phyloP scores from a whole-genome alignment of 2,113 vertebrate species.

The Labeo rohita region DNA sequence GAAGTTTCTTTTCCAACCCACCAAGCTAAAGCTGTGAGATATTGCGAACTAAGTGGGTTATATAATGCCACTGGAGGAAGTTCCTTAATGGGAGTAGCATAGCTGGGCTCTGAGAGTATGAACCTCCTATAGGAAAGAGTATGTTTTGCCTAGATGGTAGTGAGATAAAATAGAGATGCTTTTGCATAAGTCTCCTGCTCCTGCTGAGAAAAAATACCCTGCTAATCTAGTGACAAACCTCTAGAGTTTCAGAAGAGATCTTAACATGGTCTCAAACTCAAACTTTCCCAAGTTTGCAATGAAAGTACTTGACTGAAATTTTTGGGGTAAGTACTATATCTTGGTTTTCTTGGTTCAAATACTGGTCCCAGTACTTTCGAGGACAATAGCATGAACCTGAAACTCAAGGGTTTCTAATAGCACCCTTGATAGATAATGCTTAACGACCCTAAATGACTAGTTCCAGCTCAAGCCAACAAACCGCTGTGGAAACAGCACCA shows the following conservation, averaged over 20 bases:
- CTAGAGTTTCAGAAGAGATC: neutral
- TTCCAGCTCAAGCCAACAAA: conserved; percentile 15
- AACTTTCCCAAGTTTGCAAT: neutral
- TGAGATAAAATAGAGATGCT: neutral
- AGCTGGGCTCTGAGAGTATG: neutral
- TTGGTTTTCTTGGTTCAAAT: neutral
- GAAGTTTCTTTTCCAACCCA: neutral
- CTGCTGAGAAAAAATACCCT: neutral
- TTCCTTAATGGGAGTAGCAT: neutral
- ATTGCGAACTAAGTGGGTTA: neutral
- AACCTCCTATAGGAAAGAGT: neutral
- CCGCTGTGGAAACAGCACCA: conserved; percentile 15
- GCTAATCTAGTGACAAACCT: neutral
- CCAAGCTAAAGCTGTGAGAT: neutral
- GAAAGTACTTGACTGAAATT: neutral
- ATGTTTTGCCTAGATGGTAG: conserved; percentile 3
- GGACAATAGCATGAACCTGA: neutral
- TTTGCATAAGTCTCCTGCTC: neutral
- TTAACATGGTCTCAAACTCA: neutral
- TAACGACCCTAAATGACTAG: conserved; percentile 29
- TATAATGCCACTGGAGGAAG: conserved; percentile 13
- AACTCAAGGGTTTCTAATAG: neutral
- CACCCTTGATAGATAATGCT: conserved; percentile 31
- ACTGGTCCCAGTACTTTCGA: neutral
- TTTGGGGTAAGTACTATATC: neutral